Conservation (phyloP, 1,140 invertebrate genomes). For the Eurosta solidaginis region DNA sequence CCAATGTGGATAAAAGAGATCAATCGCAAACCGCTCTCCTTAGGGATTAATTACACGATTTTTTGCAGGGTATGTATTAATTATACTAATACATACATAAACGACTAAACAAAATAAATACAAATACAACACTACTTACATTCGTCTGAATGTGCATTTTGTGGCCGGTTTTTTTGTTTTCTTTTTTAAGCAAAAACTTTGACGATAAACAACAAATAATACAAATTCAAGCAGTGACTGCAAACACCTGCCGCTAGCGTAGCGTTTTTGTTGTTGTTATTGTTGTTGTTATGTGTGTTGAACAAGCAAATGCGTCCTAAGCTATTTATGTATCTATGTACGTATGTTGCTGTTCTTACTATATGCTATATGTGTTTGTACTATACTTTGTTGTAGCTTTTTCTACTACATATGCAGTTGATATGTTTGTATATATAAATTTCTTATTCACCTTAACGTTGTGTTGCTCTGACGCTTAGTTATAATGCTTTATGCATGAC, state of each 20-base stretch:
- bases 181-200: not conserved
- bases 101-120: no score
- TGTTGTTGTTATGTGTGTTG: not conserved
- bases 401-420: no score
- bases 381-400: no score
- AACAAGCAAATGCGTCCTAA: not conserved
- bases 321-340: not conserved
- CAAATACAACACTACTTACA: conserved; percentile 3
- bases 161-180: no score
- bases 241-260: not conserved
- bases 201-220: not conserved
- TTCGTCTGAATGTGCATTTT: conserved; percentile 21
- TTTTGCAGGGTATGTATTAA: no score
- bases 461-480: not conserved
- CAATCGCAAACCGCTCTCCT: no score
- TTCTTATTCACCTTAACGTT: not conserved
- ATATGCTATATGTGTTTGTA: no score
- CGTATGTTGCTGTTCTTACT: no score
- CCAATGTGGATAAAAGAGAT: no score
- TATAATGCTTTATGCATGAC: not conserved
- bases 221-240: not conserved
- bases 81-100: no score
- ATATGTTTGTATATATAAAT: no score
- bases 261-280: not conserved
- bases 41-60: no score